Evolutionary conservation across 2,888 invertebrate genomes (phyloP), one percentile per base, ranked within the genome.

Genomic region (Agonopterix heracliana): DNA sequence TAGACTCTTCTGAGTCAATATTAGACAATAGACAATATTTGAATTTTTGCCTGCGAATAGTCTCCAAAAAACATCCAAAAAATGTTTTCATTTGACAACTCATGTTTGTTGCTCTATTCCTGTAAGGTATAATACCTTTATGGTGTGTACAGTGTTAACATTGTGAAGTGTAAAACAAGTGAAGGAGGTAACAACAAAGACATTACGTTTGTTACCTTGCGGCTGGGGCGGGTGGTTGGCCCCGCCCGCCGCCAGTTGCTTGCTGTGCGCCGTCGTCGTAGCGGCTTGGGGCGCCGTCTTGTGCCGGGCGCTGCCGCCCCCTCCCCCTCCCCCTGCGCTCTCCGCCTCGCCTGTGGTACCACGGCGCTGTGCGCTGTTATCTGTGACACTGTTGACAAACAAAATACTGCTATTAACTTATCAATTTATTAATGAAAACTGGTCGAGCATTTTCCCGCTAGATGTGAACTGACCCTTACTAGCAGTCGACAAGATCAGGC

Each of bases 251-350:
- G 93, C 92, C 88, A 93, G 92, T 89, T 93, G 93, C 88, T 93
- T 94, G 90, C 93, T 92, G 90, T 93, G 93, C 78, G 94, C 93
- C 91, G 94, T 93, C 92, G 94, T 94, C 88, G 92, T 91, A 71
- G 79, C 70, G 83, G 79, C 81, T 82, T 84, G 79, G 64, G 79
- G 78, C 60, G 81, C 80, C 77, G 81, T 77, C 70, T 71, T 74
- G 74, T 74, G 75, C 66, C 80, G 87, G 69, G 86, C 85, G 86
- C 82, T 78, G 76, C 81, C 80, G 77, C 79, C 80, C 77, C 79
- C 81, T 78, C 77, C 74, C 71, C 71, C 73, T 69, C 71, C 70
- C 70, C 64, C 60, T 69, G 68, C 75, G 77, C 74, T 50, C 75
- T 66, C 69, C 69, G 44, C 67, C 66, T 63, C 71, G 73, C 66